Percentiles rank a stretch among this genome's conserved stretches.
Conservation (phyloP, 2,113 vertebrate species). For the Gymnocephalus cernua region DNA sequence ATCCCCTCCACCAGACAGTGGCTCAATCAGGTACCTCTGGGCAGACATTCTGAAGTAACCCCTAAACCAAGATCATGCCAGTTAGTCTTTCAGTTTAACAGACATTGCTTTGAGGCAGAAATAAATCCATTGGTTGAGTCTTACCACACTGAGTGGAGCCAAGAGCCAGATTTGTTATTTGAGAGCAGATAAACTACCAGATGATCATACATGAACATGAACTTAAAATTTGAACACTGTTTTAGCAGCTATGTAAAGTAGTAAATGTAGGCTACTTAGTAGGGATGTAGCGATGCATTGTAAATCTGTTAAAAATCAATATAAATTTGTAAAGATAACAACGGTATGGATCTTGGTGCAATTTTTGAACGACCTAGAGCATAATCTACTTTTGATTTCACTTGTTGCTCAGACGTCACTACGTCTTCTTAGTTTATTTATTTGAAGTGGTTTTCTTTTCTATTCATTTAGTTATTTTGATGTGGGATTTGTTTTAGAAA, state of each 20-base stretch:
- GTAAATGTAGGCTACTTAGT: too few species aligned
- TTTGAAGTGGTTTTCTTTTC: too few species aligned
- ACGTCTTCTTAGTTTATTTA: too few species aligned
- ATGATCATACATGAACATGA: background rate
- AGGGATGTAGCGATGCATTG: too few species aligned
- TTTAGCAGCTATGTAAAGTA: background rate
- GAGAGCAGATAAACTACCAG: background rate
- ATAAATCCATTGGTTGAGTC: background rate
- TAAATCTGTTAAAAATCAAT: too few species aligned
- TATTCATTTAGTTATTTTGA: too few species aligned
- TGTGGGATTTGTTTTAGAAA: too few species aligned
- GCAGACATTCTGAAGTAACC: conserved; percentile 83
- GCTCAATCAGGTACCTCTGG: conserved; percentile 84
- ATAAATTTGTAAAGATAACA: too few species aligned
- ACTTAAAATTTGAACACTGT: background rate
- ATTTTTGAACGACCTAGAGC: too few species aligned
- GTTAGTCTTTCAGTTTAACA: background rate
- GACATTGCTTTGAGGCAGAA: background rate
- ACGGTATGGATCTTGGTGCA: too few species aligned
- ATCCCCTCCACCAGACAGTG: conserved; percentile 63
- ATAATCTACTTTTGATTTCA: too few species aligned
- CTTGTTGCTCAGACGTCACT: too few species aligned
- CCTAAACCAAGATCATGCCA: conserved; percentile 53
- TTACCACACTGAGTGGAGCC: background rate
- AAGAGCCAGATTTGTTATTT: background rate